A percentile compares a stretch with the other conserved stretches of the same genome.
phyloP scores from a whole-genome alignment of 2,888 invertebrate species.

The Cerastis leucographa region DNA sequence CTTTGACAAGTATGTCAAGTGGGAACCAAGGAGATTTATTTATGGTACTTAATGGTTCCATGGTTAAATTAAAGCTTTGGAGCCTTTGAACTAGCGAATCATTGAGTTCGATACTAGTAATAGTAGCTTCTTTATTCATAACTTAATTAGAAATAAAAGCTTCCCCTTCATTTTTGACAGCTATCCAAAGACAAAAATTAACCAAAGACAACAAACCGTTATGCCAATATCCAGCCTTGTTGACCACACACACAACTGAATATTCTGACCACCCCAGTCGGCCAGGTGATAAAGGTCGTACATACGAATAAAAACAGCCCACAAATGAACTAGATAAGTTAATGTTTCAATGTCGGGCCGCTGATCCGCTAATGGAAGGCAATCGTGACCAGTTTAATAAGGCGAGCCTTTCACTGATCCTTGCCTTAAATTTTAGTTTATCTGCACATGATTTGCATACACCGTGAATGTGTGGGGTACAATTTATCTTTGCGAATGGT shows the following conservation, averaged over 20 bases:
- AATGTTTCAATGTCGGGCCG: conserved; percentile 70
- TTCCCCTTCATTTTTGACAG: conserved; percentile 19
- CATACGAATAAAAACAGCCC: conserved; percentile 55
- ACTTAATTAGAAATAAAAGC: neutral
- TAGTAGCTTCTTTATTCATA: neutral
- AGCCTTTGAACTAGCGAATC: neutral
- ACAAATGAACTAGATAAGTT: conserved; percentile 67
- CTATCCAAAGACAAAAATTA: conserved; percentile 19
- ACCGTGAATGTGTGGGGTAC: conserved; percentile 59
- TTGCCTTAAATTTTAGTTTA: conserved; percentile 71
- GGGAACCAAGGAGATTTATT: neutral
- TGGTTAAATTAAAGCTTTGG: conserved; percentile 5
- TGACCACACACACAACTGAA: conserved; percentile 26
- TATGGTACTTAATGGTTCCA: neutral
- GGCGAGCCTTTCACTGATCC: conserved; percentile 74
- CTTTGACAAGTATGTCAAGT: conserved; percentile 39
- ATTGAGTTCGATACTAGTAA: neutral
- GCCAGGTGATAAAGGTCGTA: conserved; percentile 56
- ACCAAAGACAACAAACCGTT: conserved; percentile 32
- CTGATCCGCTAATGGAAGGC: conserved; percentile 67
- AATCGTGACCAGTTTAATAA: conserved; percentile 74
- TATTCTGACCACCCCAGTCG: conserved; percentile 44
- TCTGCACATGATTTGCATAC: conserved; percentile 70
- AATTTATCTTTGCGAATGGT: conserved; percentile 52
- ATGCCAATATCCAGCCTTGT: conserved; percentile 34